A percentile compares a stretch with the other conserved stretches of the same genome.
Conservation (phyloP, 2,113 vertebrate species). For the Potamarius usumacintae region DNA sequence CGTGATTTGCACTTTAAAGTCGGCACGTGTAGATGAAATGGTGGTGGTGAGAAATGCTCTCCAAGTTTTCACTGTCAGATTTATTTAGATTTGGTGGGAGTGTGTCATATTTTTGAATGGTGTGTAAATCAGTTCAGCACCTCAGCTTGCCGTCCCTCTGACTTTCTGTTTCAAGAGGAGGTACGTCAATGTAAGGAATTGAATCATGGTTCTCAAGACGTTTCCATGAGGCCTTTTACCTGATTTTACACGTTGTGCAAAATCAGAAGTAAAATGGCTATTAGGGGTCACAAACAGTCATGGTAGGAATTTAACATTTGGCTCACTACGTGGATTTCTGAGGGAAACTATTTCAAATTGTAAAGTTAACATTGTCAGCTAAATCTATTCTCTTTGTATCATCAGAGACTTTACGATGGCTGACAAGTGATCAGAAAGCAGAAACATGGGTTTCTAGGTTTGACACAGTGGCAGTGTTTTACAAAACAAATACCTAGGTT, state of each 20-base stretch:
- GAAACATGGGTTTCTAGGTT: background rate
- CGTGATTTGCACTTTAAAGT: background rate
- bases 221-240: background rate
- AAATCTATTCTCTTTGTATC: background rate
- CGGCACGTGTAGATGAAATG: background rate
- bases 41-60: background rate
- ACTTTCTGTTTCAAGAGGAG: background rate
- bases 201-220: background rate
- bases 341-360: background rate
- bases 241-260: background rate
- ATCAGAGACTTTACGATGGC: background rate
- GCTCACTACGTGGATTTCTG: background rate
- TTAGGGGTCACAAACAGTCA: background rate
- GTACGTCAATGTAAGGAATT: background rate
- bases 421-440: background rate
- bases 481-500: background rate
- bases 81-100: background rate
- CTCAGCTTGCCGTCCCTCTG: background rate
- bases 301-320: background rate
- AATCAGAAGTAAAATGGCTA: background rate
- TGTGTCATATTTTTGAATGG: background rate
- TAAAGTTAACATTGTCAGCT: background rate
- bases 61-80: background rate
- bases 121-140: background rate
- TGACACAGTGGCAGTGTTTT: background rate